Conservation (phyloP, 2,888 invertebrate genomes). For the Metellina segmentata region DNA sequence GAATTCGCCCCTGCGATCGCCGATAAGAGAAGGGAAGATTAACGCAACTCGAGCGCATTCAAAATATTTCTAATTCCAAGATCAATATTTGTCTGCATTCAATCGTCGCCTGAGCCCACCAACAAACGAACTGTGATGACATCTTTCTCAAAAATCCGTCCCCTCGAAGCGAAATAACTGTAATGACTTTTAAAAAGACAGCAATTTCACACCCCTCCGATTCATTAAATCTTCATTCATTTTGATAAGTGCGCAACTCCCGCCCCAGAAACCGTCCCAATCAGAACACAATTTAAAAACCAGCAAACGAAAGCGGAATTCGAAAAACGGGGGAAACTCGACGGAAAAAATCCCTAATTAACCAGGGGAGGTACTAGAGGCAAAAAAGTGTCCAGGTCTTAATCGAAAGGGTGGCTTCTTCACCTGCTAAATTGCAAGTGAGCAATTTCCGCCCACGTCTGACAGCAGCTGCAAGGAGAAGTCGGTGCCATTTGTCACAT, state of each 20-base stretch:
- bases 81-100: not conserved
- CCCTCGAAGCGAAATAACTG: slow-evolving; percentile 25
- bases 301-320: slow-evolving; percentile 33
- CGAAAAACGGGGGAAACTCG: not conserved
- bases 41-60: not conserved
- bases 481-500: slow-evolving; percentile 70
- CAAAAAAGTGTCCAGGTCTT: slow-evolving; percentile 17
- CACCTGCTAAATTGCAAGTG: slow-evolving; percentile 58
- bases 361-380: slow-evolving; percentile 55
- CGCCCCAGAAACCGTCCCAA: not conserved
- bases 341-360: slow-evolving; percentile 46
- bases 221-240: slow-evolving; percentile 76
- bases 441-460: slow-evolving; percentile 56
- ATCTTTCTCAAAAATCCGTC: not conserved
- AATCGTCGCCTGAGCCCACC: too few species aligned
- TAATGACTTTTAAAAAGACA: slow-evolving; percentile 74
- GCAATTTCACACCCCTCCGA: slow-evolving; percentile 66
- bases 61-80: not conserved
- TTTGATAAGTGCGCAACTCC: slow-evolving; percentile 66
- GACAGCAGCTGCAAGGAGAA: slow-evolving; percentile 69
- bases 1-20: not conserved
- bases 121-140: not conserved
- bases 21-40: not conserved
- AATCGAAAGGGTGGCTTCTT: slow-evolving; percentile 21
- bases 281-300: not conserved